Evolutionary conservation across 2,797 vertebrate genomes (phyloP).

Genomic region (Spheniscus humboldti): DNA sequence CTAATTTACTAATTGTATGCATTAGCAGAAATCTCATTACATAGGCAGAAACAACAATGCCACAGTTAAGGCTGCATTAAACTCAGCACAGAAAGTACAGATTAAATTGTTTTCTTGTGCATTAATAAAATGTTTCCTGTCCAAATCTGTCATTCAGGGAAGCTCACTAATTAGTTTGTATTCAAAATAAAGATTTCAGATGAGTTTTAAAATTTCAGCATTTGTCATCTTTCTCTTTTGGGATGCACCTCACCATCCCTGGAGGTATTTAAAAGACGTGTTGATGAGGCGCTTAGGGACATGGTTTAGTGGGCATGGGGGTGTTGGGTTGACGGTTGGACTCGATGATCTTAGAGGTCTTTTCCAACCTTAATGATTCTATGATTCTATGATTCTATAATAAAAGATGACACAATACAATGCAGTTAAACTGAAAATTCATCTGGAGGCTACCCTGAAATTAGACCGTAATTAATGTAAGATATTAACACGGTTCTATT

Average conservation of each 20-base stretch:
- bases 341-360: too few relatives aligned
- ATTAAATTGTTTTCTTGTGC: neutral
- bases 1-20: neutral
- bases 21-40: conserved; percentile 38
- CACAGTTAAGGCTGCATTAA: neutral
- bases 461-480: neutral
- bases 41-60: neutral
- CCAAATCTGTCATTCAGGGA: neutral
- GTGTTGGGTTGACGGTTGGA: too few relatives aligned
- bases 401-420: neutral
- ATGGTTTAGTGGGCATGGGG: too few relatives aligned
- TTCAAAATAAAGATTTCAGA: neutral
- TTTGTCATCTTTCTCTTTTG: neutral
- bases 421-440: neutral
- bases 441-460: neutral
- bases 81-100: neutral
- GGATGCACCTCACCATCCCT: neutral
- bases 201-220: neutral
- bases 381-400: neutral
- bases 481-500: neutral
- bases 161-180: neutral
- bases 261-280: too few relatives aligned
- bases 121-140: neutral
- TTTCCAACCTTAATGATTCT: too few relatives aligned
- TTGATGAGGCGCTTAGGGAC: too few relatives aligned